Percentiles rank a stretch among this genome's conserved stretches.
Evolutionary conservation across 1,140 invertebrate genomes (phyloP).

Genomic region (Aricia agestis): DNA sequence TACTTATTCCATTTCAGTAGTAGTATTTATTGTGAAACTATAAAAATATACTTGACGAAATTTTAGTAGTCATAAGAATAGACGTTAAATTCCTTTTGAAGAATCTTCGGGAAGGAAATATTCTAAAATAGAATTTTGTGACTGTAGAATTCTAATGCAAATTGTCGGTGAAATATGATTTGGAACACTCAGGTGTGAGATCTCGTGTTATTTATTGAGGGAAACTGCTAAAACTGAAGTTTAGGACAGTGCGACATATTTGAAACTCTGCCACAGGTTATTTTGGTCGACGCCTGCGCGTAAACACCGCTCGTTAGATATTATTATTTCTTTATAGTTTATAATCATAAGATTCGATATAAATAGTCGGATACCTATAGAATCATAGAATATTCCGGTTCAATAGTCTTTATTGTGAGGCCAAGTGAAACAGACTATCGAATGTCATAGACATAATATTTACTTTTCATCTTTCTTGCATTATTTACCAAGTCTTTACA

Average conservation of each 20-base stretch:
- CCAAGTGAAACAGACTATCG: too few relatives aligned
- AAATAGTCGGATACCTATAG: background rate
- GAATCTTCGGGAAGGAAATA: background rate
- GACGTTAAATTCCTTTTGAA: too few relatives aligned
- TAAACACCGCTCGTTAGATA: conserved; percentile 56
- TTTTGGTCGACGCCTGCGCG: conserved; percentile 47
- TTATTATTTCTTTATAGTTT: conserved; percentile 26
- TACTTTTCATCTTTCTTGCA: too few relatives aligned
- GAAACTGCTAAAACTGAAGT: conserved; percentile 47
- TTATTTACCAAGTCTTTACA: too few relatives aligned
- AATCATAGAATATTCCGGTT: background rate
- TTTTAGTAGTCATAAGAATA: too few relatives aligned
- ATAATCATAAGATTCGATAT: conserved; percentile 2
- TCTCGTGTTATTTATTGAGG: conserved; percentile 43
- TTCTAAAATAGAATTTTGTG: background rate
- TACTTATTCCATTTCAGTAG: too few relatives aligned
- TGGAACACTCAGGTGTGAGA: conserved; percentile 34
- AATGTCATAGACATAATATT: too few relatives aligned
- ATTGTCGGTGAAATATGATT: background rate
- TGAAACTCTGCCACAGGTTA: conserved; percentile 71
- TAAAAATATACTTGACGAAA: too few relatives aligned
- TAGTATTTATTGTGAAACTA: too few relatives aligned
- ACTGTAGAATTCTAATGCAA: background rate
- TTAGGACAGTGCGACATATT: conserved; percentile 68
- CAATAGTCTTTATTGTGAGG: background rate